phyloP scores from a whole-genome alignment of 2,113 vertebrate genomes.

The Hypanus sabinus region DNA sequence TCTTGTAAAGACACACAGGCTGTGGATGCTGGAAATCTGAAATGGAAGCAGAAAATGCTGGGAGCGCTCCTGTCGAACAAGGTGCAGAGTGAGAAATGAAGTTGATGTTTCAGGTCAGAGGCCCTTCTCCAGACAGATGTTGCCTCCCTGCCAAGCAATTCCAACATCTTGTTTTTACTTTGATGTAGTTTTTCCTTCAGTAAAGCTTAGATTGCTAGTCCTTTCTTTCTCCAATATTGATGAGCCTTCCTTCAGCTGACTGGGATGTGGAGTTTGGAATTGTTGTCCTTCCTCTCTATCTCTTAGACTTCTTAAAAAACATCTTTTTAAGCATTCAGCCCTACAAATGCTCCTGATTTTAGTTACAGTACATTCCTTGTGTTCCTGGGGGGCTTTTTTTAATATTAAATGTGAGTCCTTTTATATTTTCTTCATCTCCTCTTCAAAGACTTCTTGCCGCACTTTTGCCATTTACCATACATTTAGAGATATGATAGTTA shows the following conservation, averaged over 20 bases:
- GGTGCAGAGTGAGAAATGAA: too few relatives aligned
- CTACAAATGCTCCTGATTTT: background rate
- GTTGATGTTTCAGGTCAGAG: too few relatives aligned
- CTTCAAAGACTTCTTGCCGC: too few relatives aligned
- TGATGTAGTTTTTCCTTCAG: background rate
- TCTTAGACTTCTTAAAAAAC: background rate
- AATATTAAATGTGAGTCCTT: background rate
- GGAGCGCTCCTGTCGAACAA: too few relatives aligned
- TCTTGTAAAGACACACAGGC: too few relatives aligned
- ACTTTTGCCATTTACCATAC: too few relatives aligned
- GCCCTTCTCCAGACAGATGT: too few relatives aligned
- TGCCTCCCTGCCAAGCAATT: too few relatives aligned
- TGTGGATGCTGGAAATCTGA: too few relatives aligned
- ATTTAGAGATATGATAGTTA: too few relatives aligned
- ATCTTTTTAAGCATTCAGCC: background rate
- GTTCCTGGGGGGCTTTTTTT: background rate
- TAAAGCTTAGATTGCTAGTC: background rate
- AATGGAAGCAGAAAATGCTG: too few relatives aligned
- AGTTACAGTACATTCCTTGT: background rate
- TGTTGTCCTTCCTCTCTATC: background rate
- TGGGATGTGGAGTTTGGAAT: background rate
- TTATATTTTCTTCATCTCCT: background rate
- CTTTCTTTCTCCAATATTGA: background rate
- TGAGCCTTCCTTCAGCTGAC: background rate
- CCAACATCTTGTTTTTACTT: too few relatives aligned